phyloP scores from a whole-genome alignment of 64 coral and sea anemone genomes.

The Stichodactyla helianthus region DNA sequence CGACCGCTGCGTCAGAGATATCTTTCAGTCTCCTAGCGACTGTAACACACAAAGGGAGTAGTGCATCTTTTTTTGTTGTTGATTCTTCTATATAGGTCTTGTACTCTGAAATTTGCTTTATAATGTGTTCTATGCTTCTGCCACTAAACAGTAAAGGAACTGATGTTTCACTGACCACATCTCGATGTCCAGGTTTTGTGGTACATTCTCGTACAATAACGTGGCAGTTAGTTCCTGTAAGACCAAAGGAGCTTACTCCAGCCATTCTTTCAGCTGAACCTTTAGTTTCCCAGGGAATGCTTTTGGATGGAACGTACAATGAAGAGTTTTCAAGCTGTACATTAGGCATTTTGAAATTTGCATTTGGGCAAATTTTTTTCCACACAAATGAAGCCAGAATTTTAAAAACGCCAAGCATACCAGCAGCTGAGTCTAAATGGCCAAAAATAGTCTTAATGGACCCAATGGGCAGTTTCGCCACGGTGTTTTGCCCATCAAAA shows the following conservation, averaged over 20 bases:
- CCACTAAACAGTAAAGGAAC: not conserved
- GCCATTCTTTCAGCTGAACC: not conserved
- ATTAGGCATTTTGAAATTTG: conserved; percentile 29
- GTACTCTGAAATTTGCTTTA: conserved; percentile 2
- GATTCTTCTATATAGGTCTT: not conserved
- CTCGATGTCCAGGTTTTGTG: not conserved
- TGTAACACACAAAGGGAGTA: not conserved
- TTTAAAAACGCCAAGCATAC: conserved; percentile 17
- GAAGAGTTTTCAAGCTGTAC: not conserved
- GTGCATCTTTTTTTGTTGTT: not conserved
- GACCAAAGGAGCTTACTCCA: not conserved
- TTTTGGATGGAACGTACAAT: not conserved
- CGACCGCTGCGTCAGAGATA: not conserved
- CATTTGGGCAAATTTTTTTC: not conserved
- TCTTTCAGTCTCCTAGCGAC: conserved; percentile 2
- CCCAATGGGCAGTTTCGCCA: conserved; percentile 3
- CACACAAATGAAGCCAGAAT: not conserved
- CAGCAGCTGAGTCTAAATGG: conserved; percentile 21
- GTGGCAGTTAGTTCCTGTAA: not conserved
- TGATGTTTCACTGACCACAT: not conserved
- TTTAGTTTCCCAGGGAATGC: not conserved
- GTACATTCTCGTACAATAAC: not conserved
- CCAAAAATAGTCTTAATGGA: conserved; percentile 21
- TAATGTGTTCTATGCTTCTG: not conserved
- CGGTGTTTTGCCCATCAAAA: not conserved